These are phyloP conservation scores for Discoglossus pictus DNA, from an alignment of 2,797 vertebrate species.

Conservation along the genomic window DNA sequence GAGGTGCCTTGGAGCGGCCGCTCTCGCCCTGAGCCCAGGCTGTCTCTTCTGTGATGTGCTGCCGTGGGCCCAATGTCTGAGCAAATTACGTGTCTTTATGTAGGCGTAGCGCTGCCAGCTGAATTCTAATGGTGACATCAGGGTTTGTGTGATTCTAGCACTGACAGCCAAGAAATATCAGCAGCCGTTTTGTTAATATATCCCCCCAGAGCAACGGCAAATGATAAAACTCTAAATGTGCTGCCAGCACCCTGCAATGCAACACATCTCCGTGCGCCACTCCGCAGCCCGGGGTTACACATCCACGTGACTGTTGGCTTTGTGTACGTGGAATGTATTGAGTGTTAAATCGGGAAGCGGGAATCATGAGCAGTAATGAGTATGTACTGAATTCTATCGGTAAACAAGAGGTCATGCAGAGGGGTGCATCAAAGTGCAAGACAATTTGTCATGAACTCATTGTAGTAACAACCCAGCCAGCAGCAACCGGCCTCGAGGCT, in stretches of 20 bases:
- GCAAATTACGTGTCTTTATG: constrained; percentile 9
- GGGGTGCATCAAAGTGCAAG: too few species aligned
- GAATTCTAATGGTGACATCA: constrained; percentile 20
- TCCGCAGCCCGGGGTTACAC: too few species aligned
- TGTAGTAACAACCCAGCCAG: too few species aligned
- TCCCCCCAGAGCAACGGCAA: background rate
- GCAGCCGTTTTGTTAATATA: constrained; percentile 1
- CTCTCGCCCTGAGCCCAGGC: background rate
- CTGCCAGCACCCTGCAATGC: background rate
- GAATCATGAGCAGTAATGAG: too few species aligned
- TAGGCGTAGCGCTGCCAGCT: constrained; percentile 6
- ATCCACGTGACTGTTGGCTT: too few species aligned
- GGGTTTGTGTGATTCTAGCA: constrained; percentile 16
- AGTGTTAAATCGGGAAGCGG: too few species aligned
- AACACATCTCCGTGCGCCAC: too few species aligned
- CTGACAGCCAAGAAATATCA: constrained; percentile 15
- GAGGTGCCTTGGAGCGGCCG: background rate
- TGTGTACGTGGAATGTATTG: too few species aligned
- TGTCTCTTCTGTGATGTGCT: background rate
- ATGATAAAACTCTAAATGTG: background rate
- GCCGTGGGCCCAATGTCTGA: background rate
- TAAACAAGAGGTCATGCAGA: too few species aligned
- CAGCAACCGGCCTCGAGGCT: too few species aligned
- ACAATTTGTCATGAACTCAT: too few species aligned
- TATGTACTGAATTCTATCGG: too few species aligned